Conservation (phyloP, 2,113 vertebrate genomes). For the human region GRCh38 chr3:64933001-64933500, state of each 20-base stretch:
- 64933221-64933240: background rate
- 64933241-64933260: background rate
- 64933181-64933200: too few species aligned
- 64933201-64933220: too few species aligned
- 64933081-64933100: too few species aligned
- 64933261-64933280: background rate
- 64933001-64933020: too few species aligned
- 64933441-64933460: background rate
- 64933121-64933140: too few species aligned
- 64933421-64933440: background rate
- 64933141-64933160: too few species aligned
- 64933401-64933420: background rate
- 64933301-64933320: background rate
- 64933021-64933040: too few species aligned
- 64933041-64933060: too few species aligned
- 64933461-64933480: background rate
- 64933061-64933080: too few species aligned
- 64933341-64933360: conserved; percentile 8
- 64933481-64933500: background rate
- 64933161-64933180: too few species aligned
- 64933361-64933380: background rate
- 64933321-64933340: background rate
- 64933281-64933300: background rate
- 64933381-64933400: background rate
- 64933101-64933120: too few species aligned